Base-by-base conservation (phyloP, 2,888 invertebrate genomes). In the Parascotia fuliginaria region DNA sequence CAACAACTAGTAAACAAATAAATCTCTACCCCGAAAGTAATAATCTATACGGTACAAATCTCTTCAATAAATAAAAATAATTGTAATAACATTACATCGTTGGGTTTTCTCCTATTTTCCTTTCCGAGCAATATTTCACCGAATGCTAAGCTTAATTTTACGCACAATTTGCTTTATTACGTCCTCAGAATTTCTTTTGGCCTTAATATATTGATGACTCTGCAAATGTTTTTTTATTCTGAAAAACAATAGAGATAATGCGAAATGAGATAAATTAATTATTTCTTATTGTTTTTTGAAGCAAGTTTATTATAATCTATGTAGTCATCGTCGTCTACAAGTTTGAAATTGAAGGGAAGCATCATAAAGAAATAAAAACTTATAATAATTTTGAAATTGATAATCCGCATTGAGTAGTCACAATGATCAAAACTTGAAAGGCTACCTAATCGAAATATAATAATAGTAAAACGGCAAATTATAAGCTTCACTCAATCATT, bases 131-230 rank as follows among this genome's bases (percentile, higher is more conserved):
- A 70, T 73, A 75, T 68, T 62, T 76, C 60, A 68, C 46, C 24
- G 51, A 57, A 65, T 63, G 62, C 67, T 57, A 32, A 45, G 61
- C 68, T 65, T 78, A 75, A 78, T 78, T 77, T 78, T 69, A 71
- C 77, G 75, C 68, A 57, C 75, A 77, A 77, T 78, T 75, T 70
- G 51, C 65, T 77, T 75, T 74, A 76, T 77, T 77, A 63, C 65
- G 51, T 57, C 22, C 46, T 65, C 68, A 60, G 58, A 65, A 70
- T 58, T 58, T 60, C 54, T 65, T 64, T 57, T 64, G 56, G 41
- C 55, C 54, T 44, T 71, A 67, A 66, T 73, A 66, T 75, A 77
- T 69, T 61, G 73, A 73, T 66, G 70, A 64, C 60, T 49, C 4
- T 13, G 48, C 59, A 14, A 55, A 55, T 50, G 36, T 45, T 49